Evolutionary conservation across 2,888 invertebrate genomes (phyloP), one percentile per base, ranked within the genome.

Genomic region (Teleogryllus oceanicus): DNA sequence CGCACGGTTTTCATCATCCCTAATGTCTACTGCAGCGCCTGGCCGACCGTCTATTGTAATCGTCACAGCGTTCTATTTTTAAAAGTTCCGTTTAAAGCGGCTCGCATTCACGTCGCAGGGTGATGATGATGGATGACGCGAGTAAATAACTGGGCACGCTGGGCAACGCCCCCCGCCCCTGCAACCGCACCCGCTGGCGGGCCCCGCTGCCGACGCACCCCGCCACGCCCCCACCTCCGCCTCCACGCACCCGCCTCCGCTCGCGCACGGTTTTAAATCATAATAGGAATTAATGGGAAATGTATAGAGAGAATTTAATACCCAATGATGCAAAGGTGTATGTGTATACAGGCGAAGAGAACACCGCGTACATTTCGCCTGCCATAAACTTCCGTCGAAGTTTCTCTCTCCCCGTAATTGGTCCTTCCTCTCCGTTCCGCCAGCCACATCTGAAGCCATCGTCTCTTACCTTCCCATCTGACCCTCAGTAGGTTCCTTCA

Each of bases 1-100:
- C 62, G 62, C 62, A 62, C 62, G 62, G 62, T 62, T 62, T 62
- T 62, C 62, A 62, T 62, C 62, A 62, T 62, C 62, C 62, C 62
- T 62, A 62, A 62, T 62, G 62, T 62, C 62, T 62, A 62, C 62
- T 62, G 62, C 62, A 62, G 62, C 62, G 62, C 62, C 62, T 8
- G 62, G n/a, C 62, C 62, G 62, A 62, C 62, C 62, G 62, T 62
- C 62, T 62, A 62, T 62, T 62, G 62, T 62, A 62, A 62, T 62
- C 62, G 62, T 62, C 62, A n/a, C 62, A n/a, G 16, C 62, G 62
- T 62, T 62, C 62, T 62, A 62, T 62, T 62, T 62, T 62, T 62
- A 62, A 62, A 62, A 62, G 62, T 62, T 62, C 62, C 62, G 62
- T 62, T 62, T 62, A 62, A 62, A 62, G 62, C 62, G 62, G 62